Conservation (phyloP, 2,797 vertebrate genomes). For the Melanotaenia parkinsoni region DNA sequence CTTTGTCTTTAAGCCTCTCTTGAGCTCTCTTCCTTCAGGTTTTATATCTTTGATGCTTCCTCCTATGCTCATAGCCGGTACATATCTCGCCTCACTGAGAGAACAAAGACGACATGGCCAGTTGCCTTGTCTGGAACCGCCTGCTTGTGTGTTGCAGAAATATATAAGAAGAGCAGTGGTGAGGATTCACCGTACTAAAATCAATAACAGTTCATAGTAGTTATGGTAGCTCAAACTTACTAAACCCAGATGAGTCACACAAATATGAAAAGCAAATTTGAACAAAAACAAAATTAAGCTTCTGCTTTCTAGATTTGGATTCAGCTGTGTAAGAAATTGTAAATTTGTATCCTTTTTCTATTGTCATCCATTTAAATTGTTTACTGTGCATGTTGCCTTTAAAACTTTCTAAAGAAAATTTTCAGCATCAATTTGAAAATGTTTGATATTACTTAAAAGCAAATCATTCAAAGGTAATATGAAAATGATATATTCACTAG, state of each 20-base stretch:
- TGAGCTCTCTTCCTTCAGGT: conserved; percentile 34
- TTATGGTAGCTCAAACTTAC: neutral
- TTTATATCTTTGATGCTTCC: conserved; percentile 53
- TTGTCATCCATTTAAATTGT: neutral
- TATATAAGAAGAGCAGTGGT: conserved; percentile 8
- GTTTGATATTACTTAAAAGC: too few species aligned
- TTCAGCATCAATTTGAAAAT: neutral
- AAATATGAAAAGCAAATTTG: neutral
- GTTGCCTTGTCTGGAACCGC: conserved; percentile 43
- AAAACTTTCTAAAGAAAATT: neutral
- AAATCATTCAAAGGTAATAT: too few species aligned
- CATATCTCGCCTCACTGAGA: conserved; percentile 44
- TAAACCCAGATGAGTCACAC: neutral
- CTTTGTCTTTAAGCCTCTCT: conserved; percentile 32
- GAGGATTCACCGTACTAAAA: conserved; percentile 3
- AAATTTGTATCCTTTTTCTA: neutral
- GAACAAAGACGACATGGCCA: conserved; percentile 67
- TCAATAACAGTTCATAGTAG: neutral
- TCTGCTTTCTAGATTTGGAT: neutral
- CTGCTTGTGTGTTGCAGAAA: conserved; percentile 15
- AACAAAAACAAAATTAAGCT: neutral
- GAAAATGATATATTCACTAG: neutral
- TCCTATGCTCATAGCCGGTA: conserved; percentile 37
- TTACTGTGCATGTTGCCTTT: neutral
- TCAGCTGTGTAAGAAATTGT: neutral